Conservation (phyloP, 2,888 invertebrate species). For the Nycteola revayana region DNA sequence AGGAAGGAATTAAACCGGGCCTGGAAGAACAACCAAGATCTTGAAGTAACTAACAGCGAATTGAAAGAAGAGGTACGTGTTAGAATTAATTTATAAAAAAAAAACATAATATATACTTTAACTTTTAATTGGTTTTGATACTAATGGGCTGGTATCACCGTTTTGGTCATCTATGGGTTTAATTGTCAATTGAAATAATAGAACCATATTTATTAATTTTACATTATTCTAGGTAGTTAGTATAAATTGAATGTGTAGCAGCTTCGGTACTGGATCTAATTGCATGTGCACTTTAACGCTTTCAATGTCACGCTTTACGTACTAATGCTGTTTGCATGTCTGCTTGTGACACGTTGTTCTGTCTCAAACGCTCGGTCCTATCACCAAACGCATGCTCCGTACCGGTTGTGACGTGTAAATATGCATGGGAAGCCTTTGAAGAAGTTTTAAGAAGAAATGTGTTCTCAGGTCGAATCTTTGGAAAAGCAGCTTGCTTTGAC, state of each 20-base stretch:
- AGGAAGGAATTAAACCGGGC: conserved; percentile 77
- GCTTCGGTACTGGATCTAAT: conserved; percentile 29
- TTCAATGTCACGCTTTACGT: conserved; percentile 39
- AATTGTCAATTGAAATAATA: background rate
- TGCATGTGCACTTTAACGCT: conserved; percentile 38
- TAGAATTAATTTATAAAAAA: background rate
- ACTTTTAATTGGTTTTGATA: too few relatives aligned
- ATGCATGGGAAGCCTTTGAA: conserved; percentile 60
- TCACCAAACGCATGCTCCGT: conserved; percentile 56
- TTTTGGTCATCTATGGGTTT: too few relatives aligned
- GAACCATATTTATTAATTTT: background rate
- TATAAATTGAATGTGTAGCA: conserved; percentile 29
- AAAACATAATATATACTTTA: too few relatives aligned
- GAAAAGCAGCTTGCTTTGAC: conserved; percentile 81
- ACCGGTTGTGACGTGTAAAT: conserved; percentile 53
- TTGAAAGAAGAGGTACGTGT: conserved; percentile 84
- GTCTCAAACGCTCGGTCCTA: conserved; percentile 41
- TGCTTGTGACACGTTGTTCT: conserved; percentile 37
- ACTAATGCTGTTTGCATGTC: conserved; percentile 45
- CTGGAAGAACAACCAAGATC: conserved; percentile 82
- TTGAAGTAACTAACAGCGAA: conserved; percentile 86
- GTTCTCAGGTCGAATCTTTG: conserved; percentile 82
- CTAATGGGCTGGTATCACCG: too few relatives aligned
- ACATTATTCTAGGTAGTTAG: too few relatives aligned
- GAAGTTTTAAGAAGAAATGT: conserved; percentile 69